phyloP scores from a whole-genome alignment of 2,888 invertebrate genomes.

The Cataglyphis albicans region DNA sequence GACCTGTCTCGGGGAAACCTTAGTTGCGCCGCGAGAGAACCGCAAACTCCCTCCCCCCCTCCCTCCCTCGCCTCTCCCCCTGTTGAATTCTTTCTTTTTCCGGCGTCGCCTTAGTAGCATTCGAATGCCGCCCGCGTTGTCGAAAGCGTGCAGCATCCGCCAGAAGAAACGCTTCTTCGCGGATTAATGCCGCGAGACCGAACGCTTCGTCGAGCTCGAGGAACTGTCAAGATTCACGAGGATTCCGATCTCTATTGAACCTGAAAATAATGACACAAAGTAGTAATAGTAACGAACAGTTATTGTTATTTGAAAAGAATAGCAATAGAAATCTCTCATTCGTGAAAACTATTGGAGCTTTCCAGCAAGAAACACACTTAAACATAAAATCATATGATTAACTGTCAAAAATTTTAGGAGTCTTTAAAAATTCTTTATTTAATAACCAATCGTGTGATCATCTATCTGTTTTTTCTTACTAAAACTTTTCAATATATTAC shows the following conservation, averaged over 20 bases:
- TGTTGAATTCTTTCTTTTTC: conserved; percentile 63
- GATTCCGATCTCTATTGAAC: neutral
- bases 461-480: too few relatives aligned
- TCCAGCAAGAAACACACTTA: too few relatives aligned
- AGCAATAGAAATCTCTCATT: neutral
- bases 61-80: neutral
- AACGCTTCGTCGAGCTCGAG: conserved; percentile 1
- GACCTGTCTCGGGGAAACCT: conserved; percentile 79
- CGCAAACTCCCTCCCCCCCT: conserved; percentile 59
- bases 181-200: neutral
- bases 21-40: conserved; percentile 69
- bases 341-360: neutral
- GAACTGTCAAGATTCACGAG: neutral
- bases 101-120: conserved; percentile 46
- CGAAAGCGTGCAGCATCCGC: conserved; percentile 54
- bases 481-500: neutral
- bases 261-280: conserved; percentile 11
- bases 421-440: too few relatives aligned
- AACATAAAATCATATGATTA: too few relatives aligned
- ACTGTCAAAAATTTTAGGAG: too few relatives aligned
- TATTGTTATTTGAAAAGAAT: neutral
- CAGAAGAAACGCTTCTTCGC: conserved; percentile 60
- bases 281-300: neutral
- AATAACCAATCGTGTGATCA: too few relatives aligned
- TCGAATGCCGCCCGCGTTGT: conserved; percentile 62